phyloP scores from a whole-genome alignment of 2,888 invertebrate genomes.

The Gisinianus flammeolus region DNA sequence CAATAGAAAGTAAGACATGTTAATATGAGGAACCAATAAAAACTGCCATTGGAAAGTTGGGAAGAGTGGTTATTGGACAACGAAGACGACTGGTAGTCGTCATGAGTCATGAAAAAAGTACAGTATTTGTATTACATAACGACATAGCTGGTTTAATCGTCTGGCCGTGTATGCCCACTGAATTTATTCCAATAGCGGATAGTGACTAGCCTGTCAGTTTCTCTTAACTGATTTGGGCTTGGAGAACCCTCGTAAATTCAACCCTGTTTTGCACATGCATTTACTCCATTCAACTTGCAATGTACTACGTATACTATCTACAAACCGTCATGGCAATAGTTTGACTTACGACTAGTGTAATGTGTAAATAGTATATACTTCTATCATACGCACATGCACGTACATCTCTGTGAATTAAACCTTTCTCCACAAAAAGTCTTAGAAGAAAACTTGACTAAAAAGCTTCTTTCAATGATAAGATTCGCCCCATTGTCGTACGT shows the following conservation, averaged over 20 bases:
- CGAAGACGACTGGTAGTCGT: too few species aligned
- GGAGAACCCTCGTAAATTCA: neutral
- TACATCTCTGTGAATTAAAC: neutral
- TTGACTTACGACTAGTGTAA: too few species aligned
- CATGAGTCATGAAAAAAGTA: too few species aligned
- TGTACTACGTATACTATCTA: neutral
- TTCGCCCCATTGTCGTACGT: neutral
- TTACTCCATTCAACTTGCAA: neutral
- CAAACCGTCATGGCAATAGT: neutral
- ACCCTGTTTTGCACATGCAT: neutral
- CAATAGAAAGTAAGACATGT: too few species aligned
- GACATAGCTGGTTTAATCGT: too few species aligned
- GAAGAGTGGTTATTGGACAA: too few species aligned
- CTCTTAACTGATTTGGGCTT: constrained; percentile 13
- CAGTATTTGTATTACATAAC: too few species aligned
- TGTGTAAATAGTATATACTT: neutral
- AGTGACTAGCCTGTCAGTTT: constrained; percentile 3
- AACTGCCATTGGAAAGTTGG: too few species aligned
- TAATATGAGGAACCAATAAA: too few species aligned
- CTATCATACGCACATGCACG: too few species aligned
- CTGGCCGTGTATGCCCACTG: neutral
- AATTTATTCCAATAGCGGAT: too few species aligned
- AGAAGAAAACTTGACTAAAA: too few species aligned
- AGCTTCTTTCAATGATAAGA: neutral
- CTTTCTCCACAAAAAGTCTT: neutral